Percentiles rank a stretch among this genome's conserved stretches.
Evolutionary conservation across 2,797 vertebrate genomes (phyloP).

Genomic region (Gobio occitaniae): DNA sequence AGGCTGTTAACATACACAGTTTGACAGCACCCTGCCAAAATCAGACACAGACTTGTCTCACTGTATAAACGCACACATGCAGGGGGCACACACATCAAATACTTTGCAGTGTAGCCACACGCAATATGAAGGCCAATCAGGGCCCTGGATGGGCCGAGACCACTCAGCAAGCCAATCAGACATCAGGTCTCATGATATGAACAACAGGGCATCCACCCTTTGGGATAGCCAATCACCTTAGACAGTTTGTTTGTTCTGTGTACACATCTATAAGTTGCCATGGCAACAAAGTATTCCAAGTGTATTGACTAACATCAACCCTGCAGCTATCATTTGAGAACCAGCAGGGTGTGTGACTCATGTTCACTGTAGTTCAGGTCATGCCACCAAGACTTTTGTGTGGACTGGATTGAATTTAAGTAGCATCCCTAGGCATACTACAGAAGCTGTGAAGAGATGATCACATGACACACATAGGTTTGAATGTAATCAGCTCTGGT

Average conservation of each 20-base stretch:
- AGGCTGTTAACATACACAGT: slow-evolving; percentile 7
- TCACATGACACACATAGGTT: background rate
- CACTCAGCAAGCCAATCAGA: slow-evolving; percentile 12
- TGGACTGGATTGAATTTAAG: background rate
- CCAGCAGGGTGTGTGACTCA: background rate
- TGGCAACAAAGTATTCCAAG: background rate
- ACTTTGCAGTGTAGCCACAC: background rate
- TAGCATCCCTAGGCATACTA: background rate
- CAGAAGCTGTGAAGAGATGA: background rate
- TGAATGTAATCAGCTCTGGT: slow-evolving; percentile 3
- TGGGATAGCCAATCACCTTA: background rate
- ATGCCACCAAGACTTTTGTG: background rate
- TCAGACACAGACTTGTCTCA: slow-evolving; percentile 4
- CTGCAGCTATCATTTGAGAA: slow-evolving; percentile 15
- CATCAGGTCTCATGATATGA: background rate
- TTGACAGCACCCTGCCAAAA: slow-evolving; percentile 14
- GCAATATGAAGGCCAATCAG: slow-evolving; percentile 6
- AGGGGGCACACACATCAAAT: slow-evolving; percentile 1
- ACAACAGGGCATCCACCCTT: background rate
- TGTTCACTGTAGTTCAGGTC: background rate
- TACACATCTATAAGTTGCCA: background rate
- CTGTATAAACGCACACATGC: background rate
- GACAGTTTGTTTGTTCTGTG: background rate
- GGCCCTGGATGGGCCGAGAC: background rate
- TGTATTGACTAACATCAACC: background rate